phyloP scores from a whole-genome alignment of 2,888 invertebrate species.

The Thysanoteuthis rhombus region DNA sequence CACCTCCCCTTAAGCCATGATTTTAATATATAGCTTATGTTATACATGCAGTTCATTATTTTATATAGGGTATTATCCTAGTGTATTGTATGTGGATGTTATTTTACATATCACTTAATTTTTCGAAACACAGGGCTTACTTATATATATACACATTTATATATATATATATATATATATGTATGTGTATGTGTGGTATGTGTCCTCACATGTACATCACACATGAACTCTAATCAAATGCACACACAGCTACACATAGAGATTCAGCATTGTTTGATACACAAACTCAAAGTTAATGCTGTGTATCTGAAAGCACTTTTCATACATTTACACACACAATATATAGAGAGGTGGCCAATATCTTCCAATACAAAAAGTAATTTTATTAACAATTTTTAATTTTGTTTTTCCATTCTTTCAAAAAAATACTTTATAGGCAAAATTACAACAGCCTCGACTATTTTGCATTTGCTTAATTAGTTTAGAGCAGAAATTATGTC shows the following conservation, averaged over 20 bases:
- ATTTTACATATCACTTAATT: no score
- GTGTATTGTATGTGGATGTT: no score
- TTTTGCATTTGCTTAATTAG: background rate
- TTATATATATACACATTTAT: no score
- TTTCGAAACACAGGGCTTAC: no score
- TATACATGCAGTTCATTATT: no score
- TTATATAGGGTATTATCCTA: no score
- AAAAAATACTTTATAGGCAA: background rate
- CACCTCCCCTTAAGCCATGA: no score
- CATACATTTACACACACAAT: background rate
- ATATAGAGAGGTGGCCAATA: background rate
- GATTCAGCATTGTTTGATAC: background rate
- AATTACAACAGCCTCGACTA: background rate
- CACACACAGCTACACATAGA: background rate
- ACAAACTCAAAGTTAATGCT: background rate
- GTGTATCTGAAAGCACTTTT: background rate
- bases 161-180: no score
- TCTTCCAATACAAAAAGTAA: background rate
- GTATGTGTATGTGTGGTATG: no score
- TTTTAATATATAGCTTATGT: no score
- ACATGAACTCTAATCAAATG: background rate
- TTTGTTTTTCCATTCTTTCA: background rate
- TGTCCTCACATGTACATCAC: no score
- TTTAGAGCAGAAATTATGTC: background rate
- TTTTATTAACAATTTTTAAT: background rate